A percentile compares a stretch with the other conserved stretches of the same genome.
phyloP scores from a whole-genome alignment of 2,113 vertebrate species.

The Microtus ochrogaster region DNA sequence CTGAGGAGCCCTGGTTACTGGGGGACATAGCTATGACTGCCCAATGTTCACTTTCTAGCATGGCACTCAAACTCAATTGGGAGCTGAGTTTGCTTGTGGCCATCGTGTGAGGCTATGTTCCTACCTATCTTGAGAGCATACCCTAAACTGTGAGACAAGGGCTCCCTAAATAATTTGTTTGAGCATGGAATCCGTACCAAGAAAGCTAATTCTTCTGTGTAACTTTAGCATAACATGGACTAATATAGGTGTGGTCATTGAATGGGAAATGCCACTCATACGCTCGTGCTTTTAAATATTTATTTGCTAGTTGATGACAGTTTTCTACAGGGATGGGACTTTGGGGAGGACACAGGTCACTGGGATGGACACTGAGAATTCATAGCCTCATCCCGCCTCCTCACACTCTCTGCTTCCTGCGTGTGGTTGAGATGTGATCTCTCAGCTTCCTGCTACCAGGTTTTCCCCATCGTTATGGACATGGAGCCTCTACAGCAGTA shows the following conservation, averaged over 20 bases:
- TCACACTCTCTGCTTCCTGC: background rate
- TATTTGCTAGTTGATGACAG: background rate
- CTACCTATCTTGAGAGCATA: too few species aligned
- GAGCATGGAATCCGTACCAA: background rate
- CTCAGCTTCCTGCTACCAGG: too few species aligned
- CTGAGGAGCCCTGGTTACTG: background rate
- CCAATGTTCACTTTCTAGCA: accelerated
- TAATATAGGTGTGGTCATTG: background rate
- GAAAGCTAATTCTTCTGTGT: background rate
- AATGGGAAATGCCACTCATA: background rate
- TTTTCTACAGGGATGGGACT: background rate
- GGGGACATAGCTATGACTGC: accelerated
- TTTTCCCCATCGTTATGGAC: too few species aligned
- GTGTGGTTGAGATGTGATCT: background rate
- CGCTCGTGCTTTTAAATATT: background rate
- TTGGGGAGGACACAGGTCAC: too few species aligned
- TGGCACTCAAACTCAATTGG: accelerated
- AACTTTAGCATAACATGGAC: background rate
- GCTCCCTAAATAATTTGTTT: background rate
- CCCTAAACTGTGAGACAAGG: background rate
- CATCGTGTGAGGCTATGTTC: accelerated
- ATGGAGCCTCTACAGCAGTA: too few species aligned
- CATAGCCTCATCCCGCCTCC: background rate
- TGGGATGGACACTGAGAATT: background rate
- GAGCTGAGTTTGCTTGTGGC: background rate